Conservation (phyloP, 2,113 vertebrate genomes). For the Eolophus roseicapilla region DNA sequence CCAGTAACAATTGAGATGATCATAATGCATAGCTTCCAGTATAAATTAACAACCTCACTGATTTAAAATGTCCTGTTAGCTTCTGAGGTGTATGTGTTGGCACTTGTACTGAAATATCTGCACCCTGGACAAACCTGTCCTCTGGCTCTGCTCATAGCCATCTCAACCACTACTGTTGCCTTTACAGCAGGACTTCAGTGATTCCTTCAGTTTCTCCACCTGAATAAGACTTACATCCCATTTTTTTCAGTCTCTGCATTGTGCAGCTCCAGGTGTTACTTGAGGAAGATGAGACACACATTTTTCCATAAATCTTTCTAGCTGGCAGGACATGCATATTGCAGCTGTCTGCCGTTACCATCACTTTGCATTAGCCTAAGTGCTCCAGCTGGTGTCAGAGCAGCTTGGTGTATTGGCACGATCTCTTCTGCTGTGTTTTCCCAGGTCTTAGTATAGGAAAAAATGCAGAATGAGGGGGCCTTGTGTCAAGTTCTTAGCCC, state of each 20-base stretch:
- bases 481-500: not conserved
- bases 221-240: not conserved
- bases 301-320: not conserved
- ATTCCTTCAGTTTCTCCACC: not conserved
- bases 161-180: not conserved
- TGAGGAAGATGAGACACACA: not conserved
- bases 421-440: not conserved
- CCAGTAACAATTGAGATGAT: not conserved
- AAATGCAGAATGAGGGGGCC: not conserved
- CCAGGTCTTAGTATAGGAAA: not conserved
- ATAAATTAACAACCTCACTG: slow-evolving; percentile 11
- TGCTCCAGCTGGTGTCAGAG: not conserved
- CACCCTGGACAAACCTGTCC: not conserved
- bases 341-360: not conserved
- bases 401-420: not conserved
- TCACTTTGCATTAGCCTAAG: not conserved
- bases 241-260: not conserved
- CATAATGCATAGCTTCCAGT: not conserved
- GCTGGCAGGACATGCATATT: not conserved
- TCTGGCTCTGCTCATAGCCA: not conserved
- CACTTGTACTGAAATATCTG: not conserved
- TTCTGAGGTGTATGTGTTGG: not conserved
- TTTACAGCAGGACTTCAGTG: not conserved
- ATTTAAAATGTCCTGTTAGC: not conserved
- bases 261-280: not conserved